A percentile compares a stretch with the other conserved stretches of the same genome.
These are phyloP conservation scores for Oligia fasciuncula DNA, from an alignment of 2,888 invertebrate species.

Conservation along the genomic window DNA sequence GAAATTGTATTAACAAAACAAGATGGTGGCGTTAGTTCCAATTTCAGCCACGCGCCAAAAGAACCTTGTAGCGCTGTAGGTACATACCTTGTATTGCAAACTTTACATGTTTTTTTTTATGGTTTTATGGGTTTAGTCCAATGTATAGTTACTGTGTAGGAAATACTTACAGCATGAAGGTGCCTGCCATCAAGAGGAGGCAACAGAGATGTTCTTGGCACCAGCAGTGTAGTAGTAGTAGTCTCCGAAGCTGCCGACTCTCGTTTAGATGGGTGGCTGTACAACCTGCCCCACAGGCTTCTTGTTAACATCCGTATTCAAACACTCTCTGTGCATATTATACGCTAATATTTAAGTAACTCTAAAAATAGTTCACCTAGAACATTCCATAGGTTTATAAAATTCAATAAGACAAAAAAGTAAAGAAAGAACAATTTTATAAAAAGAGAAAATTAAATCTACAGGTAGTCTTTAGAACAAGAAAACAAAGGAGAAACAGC, in stretches of 20 bases:
- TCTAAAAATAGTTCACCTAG: slow-evolving; percentile 44
- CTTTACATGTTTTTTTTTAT: neutral
- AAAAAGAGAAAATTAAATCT: neutral
- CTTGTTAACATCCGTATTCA: slow-evolving; percentile 72
- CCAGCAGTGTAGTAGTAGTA: slow-evolving; percentile 94
- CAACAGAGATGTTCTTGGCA: slow-evolving; percentile 84
- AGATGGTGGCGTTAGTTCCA: neutral
- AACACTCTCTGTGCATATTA: slow-evolving; percentile 69
- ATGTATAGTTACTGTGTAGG: neutral
- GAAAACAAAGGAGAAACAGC: slow-evolving; percentile 3
- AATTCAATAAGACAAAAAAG: neutral
- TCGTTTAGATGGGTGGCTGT: slow-evolving; percentile 94
- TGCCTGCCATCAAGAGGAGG: slow-evolving; percentile 84
- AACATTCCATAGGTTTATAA: slow-evolving; percentile 32
- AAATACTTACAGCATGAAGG: slow-evolving; percentile 83
- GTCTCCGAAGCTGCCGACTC: slow-evolving; percentile 95
- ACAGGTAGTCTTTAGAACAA: slow-evolving; percentile 1
- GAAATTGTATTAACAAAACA: neutral
- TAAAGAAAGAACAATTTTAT: slow-evolving; percentile 3
- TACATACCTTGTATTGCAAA: no score
- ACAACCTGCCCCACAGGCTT: slow-evolving; percentile 90
- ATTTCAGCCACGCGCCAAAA: neutral
- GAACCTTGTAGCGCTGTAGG: neutral
- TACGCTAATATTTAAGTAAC: slow-evolving; percentile 62
- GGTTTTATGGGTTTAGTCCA: neutral